phyloP scores from a whole-genome alignment of 2,888 invertebrate genomes.

The Mythimna pallens region DNA sequence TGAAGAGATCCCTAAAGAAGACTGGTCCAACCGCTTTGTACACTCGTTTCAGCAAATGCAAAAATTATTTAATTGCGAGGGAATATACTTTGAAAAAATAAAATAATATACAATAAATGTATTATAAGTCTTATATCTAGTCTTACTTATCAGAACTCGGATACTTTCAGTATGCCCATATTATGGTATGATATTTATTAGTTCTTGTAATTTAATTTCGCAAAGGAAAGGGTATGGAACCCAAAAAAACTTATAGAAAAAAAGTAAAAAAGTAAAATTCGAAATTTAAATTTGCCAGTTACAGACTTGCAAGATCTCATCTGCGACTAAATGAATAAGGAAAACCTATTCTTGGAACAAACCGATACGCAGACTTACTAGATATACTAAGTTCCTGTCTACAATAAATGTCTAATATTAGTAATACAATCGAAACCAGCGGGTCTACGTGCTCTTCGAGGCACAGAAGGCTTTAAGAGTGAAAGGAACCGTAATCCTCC shows the following conservation, averaged over 20 bases:
- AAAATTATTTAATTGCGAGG: too few relatives aligned
- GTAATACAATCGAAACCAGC: background rate
- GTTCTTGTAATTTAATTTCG: too few relatives aligned
- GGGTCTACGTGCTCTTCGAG: background rate
- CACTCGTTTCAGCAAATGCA: too few relatives aligned
- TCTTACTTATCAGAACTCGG: too few relatives aligned
- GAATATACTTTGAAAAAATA: too few relatives aligned
- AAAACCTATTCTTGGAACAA: conserved; percentile 1
- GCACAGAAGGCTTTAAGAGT: conserved; percentile 2
- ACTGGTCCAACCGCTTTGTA: too few relatives aligned
- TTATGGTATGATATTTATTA: too few relatives aligned
- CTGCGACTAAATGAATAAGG: background rate
- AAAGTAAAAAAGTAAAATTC: background rate
- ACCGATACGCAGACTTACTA: background rate
- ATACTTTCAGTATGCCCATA: too few relatives aligned
- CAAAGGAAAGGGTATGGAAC: too few relatives aligned
- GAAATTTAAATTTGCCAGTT: background rate
- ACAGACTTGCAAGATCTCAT: background rate
- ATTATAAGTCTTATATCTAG: too few relatives aligned
- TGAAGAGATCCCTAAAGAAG: too few relatives aligned
- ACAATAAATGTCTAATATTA: conserved; percentile 8
- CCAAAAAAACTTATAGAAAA: background rate
- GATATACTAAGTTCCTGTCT: background rate
- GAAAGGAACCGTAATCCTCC: conserved; percentile 6
- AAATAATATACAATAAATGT: too few relatives aligned